Base-by-base conservation (phyloP, 2,797 vertebrate species). In the Enteromius unitaeniatus region DNA sequence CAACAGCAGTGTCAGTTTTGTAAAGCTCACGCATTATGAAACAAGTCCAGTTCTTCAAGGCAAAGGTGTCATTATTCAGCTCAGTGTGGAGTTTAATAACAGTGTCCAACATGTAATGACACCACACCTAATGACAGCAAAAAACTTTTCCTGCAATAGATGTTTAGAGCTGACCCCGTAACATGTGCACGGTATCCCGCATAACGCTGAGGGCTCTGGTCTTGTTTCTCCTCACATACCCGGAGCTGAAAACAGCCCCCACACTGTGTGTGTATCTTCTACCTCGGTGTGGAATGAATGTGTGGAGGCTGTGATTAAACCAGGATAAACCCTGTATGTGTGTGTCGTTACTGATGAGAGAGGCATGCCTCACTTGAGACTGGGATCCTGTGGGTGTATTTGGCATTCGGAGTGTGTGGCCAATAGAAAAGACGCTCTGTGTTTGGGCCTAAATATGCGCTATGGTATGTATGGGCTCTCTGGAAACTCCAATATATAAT, bases 361-460 rank as follows among this genome's bases (percentile, higher is more conserved):
- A 3, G 72, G 17, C 26, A 70, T 69, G 60, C 74, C 76, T 85
- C 73, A 72, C 72, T 87, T 85, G 68, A 69, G 70, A 83, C 26
- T 42, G 69, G 60, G 72, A 64, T 85, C 82, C 79, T 83, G 82
- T 58, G 84, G 82, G 76, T 34, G 77, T 53, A 58, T 78, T 78
- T 28, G 73, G 79, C 84, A 83, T 80, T 60, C 65, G 65, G 79
- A 76, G 78, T 88, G 86, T 88, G 86, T 88, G 84, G 85, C 78
- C 85, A 15, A 73, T 82, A 87, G 82, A 88, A 87, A 87, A 89
- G 83, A 53, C n/a, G 37, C 88, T 86, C 85, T 89, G 87, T 90
- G 70, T 83, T 86, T 77, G 10, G 42, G 62, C 34, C 26, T 47
- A 60, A 62, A 74, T 78, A 70, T 58, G 49, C 45, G 64, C 34